These are phyloP conservation scores for Holocentrus rufus DNA, from an alignment of 2,797 vertebrate genomes.

Conservation along the genomic window DNA sequence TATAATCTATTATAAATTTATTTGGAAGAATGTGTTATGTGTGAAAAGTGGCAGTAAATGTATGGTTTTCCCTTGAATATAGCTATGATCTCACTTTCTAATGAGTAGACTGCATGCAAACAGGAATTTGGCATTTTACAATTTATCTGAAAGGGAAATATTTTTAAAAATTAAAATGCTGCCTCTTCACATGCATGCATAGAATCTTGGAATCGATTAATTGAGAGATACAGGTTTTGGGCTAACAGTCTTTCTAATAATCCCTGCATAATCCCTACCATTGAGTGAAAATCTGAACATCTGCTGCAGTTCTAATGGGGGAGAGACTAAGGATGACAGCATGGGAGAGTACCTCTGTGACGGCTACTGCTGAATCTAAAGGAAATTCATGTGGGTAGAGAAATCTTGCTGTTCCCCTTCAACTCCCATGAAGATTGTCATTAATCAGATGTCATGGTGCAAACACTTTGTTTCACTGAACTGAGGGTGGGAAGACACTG, in stretches of 20 bases:
- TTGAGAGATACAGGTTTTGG: slow-evolving; percentile 36
- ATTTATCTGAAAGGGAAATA: slow-evolving; percentile 36
- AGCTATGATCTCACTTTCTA: too few relatives aligned
- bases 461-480: slow-evolving; percentile 67
- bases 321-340: slow-evolving; percentile 39
- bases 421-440: slow-evolving; percentile 47
- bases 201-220: slow-evolving; percentile 27
- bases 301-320: slow-evolving; percentile 19
- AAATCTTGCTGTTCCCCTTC: slow-evolving; percentile 42
- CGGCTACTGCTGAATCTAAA: slow-evolving; percentile 45
- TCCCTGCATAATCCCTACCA: slow-evolving; percentile 19
- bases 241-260: slow-evolving; percentile 18
- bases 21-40: background rate
- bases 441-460: slow-evolving; percentile 69
- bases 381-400: slow-evolving; percentile 45
- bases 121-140: slow-evolving; percentile 16
- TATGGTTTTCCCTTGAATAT: background rate
- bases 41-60: background rate
- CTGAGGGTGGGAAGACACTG: slow-evolving; percentile 36
- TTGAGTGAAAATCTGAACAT: slow-evolving; percentile 5
- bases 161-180: slow-evolving; percentile 31
- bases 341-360: slow-evolving; percentile 45
- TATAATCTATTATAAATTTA: slow-evolving; percentile 24
- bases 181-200: slow-evolving; percentile 10
- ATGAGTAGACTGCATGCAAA: too few relatives aligned